Evolutionary conservation across 2,113 vertebrate genomes (phyloP), one percentile per base, ranked within the genome.

Genomic region (Myiozetetes cayanensis): DNA sequence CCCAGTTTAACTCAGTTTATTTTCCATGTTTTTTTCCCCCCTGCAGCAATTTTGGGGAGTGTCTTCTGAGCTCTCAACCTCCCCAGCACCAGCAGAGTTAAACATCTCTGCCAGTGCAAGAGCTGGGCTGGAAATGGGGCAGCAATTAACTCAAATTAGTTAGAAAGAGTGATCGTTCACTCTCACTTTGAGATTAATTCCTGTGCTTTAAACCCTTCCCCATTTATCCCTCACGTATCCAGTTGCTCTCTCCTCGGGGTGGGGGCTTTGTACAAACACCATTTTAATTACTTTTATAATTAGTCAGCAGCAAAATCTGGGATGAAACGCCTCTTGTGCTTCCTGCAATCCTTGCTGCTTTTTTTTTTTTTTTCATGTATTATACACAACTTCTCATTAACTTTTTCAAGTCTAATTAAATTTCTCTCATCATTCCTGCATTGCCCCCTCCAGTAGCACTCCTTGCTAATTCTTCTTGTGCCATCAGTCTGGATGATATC

Each of bases 251-350:
- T 6, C 41, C 91, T 90, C 83, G 46, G 79, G 62, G 91, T 33
- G 82, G 77, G 52, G 81, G 24, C 70, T 92, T 73, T 31, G 22
- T 81, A 30, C 90, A 93, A 95, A 93, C 88, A 94, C 53, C 58
- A 43, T 39, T 93, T 95, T 97, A 97, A 97, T 97, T 95, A 96
- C 95, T 95, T 97, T 92, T 86, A 52, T 95, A 96, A 97, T 97
- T 96, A 97, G 92, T 82, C 89, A 94, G 90, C 43, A 46, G 81
- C 80, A 58, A 90, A 94, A 92, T 91, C 77, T 81, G 86, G 72
- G 91, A 89, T 71, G 87, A 84, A 82, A 41, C 41, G 53, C 39
- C 61, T 89, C 81, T 62, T 71, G 52, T 8, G 35, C 58, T 55
- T 65, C 41, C 8, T 66, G 85, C 55, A 81, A 65, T 70, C 89